Evolutionary conservation across 2,113 vertebrate genomes (phyloP).

Genomic region (Pholis gunnellus): DNA sequence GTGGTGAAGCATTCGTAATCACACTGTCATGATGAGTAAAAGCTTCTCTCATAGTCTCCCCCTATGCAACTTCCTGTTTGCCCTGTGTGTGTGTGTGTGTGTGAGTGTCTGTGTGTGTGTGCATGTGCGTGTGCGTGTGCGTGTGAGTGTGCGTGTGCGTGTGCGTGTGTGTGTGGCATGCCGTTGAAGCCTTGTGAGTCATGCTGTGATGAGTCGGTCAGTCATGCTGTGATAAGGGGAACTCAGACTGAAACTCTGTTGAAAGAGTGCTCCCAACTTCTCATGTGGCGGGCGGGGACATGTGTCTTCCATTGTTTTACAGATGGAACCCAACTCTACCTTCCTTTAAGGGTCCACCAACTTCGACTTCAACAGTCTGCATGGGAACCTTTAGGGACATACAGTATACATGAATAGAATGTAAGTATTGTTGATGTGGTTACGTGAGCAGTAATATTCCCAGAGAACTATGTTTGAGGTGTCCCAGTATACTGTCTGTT

Average conservation of each 20-base stretch:
- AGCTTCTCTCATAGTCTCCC: background rate
- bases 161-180: constrained; percentile 6
- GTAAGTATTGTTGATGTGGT: background rate
- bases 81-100: background rate
- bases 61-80: constrained; percentile 21
- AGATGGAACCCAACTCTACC: background rate
- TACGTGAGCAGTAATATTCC: background rate
- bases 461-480: background rate
- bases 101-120: background rate
- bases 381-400: background rate
- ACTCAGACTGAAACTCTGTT: constrained; percentile 41
- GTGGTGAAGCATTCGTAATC: background rate
- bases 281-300: background rate
- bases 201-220: constrained; percentile 28
- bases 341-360: background rate
- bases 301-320: background rate
- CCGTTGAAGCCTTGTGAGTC: constrained; percentile 38
- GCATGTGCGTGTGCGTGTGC: background rate
- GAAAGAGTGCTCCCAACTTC: background rate
- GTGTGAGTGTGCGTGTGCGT: background rate
- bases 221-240: constrained; percentile 22
- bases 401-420: background rate
- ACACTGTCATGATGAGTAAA: constrained; percentile 1
- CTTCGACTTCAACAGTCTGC: background rate
- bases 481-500: background rate